Conservation (phyloP, 2,888 invertebrate species). For the Horisme vitalbata region DNA sequence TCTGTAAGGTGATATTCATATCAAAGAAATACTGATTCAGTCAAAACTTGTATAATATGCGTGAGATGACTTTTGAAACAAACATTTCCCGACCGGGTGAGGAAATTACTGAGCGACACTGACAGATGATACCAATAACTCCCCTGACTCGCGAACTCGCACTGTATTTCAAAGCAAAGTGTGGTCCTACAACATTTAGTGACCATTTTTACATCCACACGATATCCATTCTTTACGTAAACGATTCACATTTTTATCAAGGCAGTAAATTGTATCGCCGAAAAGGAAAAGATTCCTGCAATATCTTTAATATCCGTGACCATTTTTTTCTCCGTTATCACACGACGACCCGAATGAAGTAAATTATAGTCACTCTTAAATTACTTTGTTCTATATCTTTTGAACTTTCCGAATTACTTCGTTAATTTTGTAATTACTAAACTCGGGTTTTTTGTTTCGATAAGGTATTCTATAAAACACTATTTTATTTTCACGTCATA, state of each 20-base stretch:
- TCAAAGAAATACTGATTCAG: conserved; percentile 40
- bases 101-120: conserved; percentile 73
- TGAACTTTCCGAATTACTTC: conserved; percentile 53
- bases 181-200: conserved; percentile 46
- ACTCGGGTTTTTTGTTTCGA: conserved; percentile 44
- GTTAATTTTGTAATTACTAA: conserved; percentile 52
- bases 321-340: conserved; percentile 42
- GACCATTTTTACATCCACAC: conserved; percentile 35
- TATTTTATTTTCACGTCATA: conserved; percentile 22
- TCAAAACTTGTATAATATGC: conserved; percentile 54
- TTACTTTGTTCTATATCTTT: conserved; percentile 46
- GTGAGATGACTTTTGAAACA: conserved; percentile 67
- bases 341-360: conserved; percentile 45
- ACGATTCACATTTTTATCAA: conserved; percentile 15
- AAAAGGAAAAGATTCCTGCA: conserved; percentile 22
- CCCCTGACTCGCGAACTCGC: conserved; percentile 56
- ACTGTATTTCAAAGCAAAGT: conserved; percentile 53
- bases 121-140: conserved; percentile 76
- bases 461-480: conserved; percentile 32
- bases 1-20: not conserved
- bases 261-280: conserved; percentile 15
- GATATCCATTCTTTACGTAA: conserved; percentile 17
- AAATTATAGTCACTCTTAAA: conserved; percentile 52
- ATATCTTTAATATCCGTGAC: conserved; percentile 32
- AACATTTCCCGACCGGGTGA: conserved; percentile 61